phyloP scores from a whole-genome alignment of 2,113 vertebrate species.

The Lethenteron reissneri region DNA sequence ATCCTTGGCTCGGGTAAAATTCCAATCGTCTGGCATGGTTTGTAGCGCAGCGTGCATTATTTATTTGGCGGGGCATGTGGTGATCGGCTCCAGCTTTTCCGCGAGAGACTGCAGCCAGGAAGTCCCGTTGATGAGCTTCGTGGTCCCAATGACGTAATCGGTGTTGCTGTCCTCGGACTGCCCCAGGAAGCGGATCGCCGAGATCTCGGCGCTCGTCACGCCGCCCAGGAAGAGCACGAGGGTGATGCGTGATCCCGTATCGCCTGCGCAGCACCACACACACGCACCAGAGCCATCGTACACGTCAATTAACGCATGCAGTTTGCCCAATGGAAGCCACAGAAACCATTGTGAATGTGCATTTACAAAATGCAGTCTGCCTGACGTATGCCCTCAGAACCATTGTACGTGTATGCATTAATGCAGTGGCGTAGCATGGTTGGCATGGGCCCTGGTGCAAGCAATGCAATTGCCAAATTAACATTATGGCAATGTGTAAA shows the following conservation, averaged over 20 bases:
- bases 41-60: not conserved
- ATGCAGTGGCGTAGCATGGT: too few relatives aligned
- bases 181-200: constrained; percentile 73
- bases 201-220: constrained; percentile 73
- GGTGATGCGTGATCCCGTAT: constrained; percentile 30
- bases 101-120: constrained; percentile 79
- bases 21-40: not conserved
- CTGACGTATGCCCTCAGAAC: too few relatives aligned
- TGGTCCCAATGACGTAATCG: constrained; percentile 82
- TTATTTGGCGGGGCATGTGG: constrained; percentile 22
- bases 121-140: constrained; percentile 74
- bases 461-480: too few relatives aligned
- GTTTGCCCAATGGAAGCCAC: too few relatives aligned
- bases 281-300: not conserved
- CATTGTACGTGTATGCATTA: too few relatives aligned
- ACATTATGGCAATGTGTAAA: too few relatives aligned
- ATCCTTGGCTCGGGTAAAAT: not conserved
- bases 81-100: constrained; percentile 46
- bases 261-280: not conserved
- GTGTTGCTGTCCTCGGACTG: constrained; percentile 88
- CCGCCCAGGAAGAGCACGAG: constrained; percentile 89
- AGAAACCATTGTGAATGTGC: too few relatives aligned
- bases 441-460: too few relatives aligned
- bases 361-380: too few relatives aligned
- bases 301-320: not conserved